phyloP scores from a whole-genome alignment of 2,113 vertebrate genomes.

The Lutjanus erythropterus region DNA sequence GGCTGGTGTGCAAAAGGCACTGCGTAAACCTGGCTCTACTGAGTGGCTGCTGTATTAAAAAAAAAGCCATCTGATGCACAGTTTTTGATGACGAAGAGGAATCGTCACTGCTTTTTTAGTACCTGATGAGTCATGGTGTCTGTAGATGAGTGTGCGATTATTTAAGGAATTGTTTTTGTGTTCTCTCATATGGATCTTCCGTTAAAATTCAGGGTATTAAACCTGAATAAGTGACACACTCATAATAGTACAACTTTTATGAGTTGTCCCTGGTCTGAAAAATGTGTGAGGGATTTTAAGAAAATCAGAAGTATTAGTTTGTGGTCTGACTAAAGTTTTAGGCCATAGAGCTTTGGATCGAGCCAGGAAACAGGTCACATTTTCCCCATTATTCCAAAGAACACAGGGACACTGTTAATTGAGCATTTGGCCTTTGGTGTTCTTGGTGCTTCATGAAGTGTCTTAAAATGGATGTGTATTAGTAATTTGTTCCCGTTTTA shows the following conservation, averaged over 20 bases:
- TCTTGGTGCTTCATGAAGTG: constrained; percentile 8
- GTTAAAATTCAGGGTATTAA: constrained; percentile 22
- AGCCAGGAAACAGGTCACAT: constrained; percentile 47
- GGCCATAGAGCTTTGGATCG: not conserved
- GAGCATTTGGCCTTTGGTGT: not conserved
- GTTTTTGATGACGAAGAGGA: constrained; percentile 34
- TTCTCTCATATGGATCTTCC: constrained; percentile 11
- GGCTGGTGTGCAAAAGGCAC: constrained; percentile 55
- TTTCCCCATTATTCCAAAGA: constrained; percentile 48
- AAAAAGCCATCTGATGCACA: not conserved
- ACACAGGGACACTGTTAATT: constrained; percentile 28
- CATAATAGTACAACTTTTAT: constrained; percentile 1
- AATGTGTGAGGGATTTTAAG: constrained; percentile 41
- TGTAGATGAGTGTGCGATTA: constrained; percentile 3
- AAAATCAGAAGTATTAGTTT: constrained; percentile 30
- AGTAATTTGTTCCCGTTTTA: not conserved
- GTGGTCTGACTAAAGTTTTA: constrained; percentile 28
- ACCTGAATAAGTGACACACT: constrained; percentile 12
- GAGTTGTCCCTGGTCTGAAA: constrained; percentile 27
- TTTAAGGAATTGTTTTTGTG: constrained; percentile 7
- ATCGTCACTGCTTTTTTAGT: constrained; percentile 14
- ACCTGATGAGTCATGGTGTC: constrained; percentile 37
- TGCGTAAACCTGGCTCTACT: constrained; percentile 34
- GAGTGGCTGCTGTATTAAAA: not conserved
- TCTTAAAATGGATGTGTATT: constrained; percentile 3